Conservation (phyloP, 1,140 invertebrate genomes). For the Lordiphosa clarofinis region DNA sequence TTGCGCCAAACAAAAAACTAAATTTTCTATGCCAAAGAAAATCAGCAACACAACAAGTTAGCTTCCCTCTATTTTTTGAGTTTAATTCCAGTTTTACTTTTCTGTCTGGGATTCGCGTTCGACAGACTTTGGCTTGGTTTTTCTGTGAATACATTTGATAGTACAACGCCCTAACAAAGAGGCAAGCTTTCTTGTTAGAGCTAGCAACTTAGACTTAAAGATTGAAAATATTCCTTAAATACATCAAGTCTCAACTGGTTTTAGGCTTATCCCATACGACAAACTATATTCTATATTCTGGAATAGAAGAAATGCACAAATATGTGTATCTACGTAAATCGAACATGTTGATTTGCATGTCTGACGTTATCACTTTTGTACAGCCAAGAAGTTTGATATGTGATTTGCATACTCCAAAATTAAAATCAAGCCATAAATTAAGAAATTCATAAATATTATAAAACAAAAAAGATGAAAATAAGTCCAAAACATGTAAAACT, state of each 20-base stretch:
- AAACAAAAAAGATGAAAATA: not conserved
- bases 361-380: constrained; percentile 4
- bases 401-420: constrained; percentile 44
- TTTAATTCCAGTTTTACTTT: too few species aligned
- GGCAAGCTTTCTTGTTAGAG: too few species aligned
- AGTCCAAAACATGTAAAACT: not conserved
- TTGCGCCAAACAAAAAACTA: too few species aligned
- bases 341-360: constrained; percentile 26
- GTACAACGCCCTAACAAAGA: too few species aligned
- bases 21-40: too few species aligned
- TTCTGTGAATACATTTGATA: too few species aligned
- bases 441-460: not conserved
- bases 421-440: constrained; percentile 29
- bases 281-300: constrained; percentile 46
- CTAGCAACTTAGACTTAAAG: too few species aligned
- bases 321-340: constrained; percentile 30
- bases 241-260: constrained; percentile 31
- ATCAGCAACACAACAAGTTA: too few species aligned
- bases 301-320: constrained; percentile 28
- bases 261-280: constrained; percentile 44
- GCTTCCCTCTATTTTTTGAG: too few species aligned
- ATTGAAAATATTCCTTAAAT: constrained; percentile 3
- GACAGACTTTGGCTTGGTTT: too few species aligned
- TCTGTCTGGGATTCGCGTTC: too few species aligned
- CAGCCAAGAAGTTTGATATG: too few species aligned